Base-by-base conservation (phyloP, 2,888 invertebrate genomes). In the Therioaphis trifolii region DNA sequence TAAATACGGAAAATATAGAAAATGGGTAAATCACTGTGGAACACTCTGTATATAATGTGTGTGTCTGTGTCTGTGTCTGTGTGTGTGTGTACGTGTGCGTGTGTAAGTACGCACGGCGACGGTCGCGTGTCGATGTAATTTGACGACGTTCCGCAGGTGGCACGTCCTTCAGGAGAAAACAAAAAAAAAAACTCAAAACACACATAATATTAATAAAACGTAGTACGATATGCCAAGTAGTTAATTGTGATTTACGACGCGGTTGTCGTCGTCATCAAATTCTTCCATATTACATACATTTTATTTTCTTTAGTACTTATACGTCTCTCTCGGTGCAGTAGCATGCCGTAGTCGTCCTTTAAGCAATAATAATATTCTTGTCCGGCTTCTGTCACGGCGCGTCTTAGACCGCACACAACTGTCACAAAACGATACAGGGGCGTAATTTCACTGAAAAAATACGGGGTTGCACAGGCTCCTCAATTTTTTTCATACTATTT, bases 191-290 rank as follows among this genome's bases (percentile, higher is more conserved):
- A 68, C 52, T 52, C 24, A 5, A 52, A 66, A 77, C 35, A 21
- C 11, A 5, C 24, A 7, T 24, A 15, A 66, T 35, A 46, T 9
- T 46, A 46, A 46, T 46, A 46, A 9, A 43, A 43, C 40, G 43
- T 46, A 43, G 2, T 24, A 29, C 14, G 14, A 12, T n/a, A 76
- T 46, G 78, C 68, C 66, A 66, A 78, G 78, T 52, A 52, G 52
- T 52, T 78, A 52, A 78, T 68, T 40, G 52, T 78, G 68, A 78
- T 78, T 78, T 78, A 78, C 68, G 78, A 78, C 18, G 78, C 24
- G 78, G 68, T 40, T 52, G 66, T 49, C 66, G 18, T 9, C 61
- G 27, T 24, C 49, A 7, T 35, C 35, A 52, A 68, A 68, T 21
- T 24, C 3, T 68, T n/a, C 35, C 21, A 9, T 29, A 7, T 52